These are phyloP conservation scores for Apodemus agrarius DNA, from an alignment of 2,797 vertebrate genomes.

Conservation along the genomic window DNA sequence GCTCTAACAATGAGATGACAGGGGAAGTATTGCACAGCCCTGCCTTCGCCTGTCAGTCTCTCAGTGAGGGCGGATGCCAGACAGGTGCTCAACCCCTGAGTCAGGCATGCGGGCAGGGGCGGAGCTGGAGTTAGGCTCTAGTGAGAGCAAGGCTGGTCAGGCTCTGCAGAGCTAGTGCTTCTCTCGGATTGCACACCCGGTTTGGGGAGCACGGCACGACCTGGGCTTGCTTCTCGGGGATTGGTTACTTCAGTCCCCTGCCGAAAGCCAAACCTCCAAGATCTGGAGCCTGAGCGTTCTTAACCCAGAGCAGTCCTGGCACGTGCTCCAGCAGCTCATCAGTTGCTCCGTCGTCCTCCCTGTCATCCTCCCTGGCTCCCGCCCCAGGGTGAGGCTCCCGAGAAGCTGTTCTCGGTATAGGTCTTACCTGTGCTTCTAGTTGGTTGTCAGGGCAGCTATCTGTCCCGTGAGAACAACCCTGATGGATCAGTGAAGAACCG, in stretches of 20 bases:
- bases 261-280: neutral
- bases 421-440: neutral
- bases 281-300: neutral
- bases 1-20: neutral
- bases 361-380: too few species aligned
- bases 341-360: too few species aligned
- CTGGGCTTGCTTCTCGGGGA: neutral
- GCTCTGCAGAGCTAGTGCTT: neutral
- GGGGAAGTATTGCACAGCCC: neutral
- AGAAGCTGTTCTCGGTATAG: too few species aligned
- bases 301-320: neutral
- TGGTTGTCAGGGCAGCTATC: neutral
- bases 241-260: neutral
- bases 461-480: too few species aligned
- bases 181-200: too few species aligned
- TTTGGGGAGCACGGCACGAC: neutral
- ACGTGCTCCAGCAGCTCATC: neutral
- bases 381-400: neutral
- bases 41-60: neutral
- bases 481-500: neutral
- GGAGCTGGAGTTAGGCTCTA: neutral
- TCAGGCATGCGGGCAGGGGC: neutral
- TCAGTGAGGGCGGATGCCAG: neutral
- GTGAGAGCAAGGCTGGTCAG: neutral
- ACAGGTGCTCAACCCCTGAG: neutral